Evolutionary conservation across 2,888 invertebrate species (phyloP).

Genomic region (Mesorhabditis spiculigera): DNA sequence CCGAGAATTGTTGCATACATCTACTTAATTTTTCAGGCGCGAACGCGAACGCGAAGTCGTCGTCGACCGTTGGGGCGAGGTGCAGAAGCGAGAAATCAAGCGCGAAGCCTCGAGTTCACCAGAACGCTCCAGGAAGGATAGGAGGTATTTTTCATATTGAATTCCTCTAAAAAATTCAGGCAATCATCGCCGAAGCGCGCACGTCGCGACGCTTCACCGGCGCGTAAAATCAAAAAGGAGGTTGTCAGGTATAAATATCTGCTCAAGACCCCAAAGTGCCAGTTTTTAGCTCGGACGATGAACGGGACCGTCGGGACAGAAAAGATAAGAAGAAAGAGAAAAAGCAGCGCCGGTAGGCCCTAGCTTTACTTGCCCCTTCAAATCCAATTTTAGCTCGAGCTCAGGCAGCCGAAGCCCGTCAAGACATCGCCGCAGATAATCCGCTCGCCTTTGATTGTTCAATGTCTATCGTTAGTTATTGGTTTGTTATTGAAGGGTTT

Average conservation of each 20-base stretch:
- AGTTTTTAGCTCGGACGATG: not conserved
- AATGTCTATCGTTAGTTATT: too few species aligned
- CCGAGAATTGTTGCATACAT: too few species aligned
- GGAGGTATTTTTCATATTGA: not conserved
- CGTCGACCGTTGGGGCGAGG: not conserved
- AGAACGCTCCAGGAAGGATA: not conserved
- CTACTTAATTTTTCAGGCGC: not conserved
- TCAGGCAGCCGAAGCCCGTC: too few species aligned
- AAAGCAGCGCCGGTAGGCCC: not conserved
- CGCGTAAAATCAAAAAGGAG: not conserved
- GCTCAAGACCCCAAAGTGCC: not conserved
- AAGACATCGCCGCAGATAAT: too few species aligned
- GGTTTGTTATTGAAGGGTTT: too few species aligned
- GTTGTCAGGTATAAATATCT: not conserved
- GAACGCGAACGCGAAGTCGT: not conserved
- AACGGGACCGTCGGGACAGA: not conserved
- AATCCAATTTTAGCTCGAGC: too few species aligned
- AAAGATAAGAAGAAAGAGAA: constrained; percentile 2
- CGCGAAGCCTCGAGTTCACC: constrained; percentile 1
- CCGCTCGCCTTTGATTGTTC: too few species aligned
- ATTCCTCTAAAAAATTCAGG: not conserved
- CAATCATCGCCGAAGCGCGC: not conserved
- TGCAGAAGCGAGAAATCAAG: not conserved
- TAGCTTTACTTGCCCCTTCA: too few species aligned
- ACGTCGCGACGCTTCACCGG: not conserved